A percentile compares a stretch with the other conserved stretches of the same genome.
Conservation (phyloP, 1,140 invertebrate species). For the Chironomus tepperi region DNA sequence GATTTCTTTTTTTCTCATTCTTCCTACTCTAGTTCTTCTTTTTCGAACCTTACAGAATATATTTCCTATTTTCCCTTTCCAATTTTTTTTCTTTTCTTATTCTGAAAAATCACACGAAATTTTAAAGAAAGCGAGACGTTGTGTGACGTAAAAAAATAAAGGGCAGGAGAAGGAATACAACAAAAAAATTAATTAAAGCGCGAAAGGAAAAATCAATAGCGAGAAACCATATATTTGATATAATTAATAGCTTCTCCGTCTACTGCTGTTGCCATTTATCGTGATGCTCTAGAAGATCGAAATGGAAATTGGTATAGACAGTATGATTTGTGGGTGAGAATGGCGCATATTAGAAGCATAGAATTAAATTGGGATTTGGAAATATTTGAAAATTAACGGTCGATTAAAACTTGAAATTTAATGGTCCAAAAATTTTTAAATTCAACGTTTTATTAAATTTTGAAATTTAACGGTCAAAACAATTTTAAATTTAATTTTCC, state of each 20-base stretch:
- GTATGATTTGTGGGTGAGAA: too few relatives aligned
- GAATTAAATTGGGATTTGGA: too few relatives aligned
- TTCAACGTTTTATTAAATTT: too few relatives aligned
- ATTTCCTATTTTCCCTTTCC: not conserved
- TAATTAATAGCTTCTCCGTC: not conserved
- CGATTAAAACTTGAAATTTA: too few relatives aligned
- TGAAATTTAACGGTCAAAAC: too few relatives aligned
- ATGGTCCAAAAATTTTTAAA: too few relatives aligned
- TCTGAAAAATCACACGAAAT: not conserved
- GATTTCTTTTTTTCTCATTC: not conserved
- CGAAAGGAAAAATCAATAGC: conserved; percentile 8
- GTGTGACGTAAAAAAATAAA: not conserved
- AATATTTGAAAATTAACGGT: too few relatives aligned
- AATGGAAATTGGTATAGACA: too few relatives aligned
- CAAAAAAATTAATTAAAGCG: conserved; percentile 7
- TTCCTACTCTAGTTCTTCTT: not conserved
- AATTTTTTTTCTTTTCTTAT: not conserved
- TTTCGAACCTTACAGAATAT: not conserved
- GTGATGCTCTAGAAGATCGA: too few relatives aligned
- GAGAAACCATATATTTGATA: not conserved
- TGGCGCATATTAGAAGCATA: too few relatives aligned
- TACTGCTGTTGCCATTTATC: not conserved
- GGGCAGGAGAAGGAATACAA: not conserved
- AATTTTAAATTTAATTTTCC: too few relatives aligned
- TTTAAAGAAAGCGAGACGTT: not conserved